Conservation (phyloP, 2,113 vertebrate species). For the Antigone vipio region DNA sequence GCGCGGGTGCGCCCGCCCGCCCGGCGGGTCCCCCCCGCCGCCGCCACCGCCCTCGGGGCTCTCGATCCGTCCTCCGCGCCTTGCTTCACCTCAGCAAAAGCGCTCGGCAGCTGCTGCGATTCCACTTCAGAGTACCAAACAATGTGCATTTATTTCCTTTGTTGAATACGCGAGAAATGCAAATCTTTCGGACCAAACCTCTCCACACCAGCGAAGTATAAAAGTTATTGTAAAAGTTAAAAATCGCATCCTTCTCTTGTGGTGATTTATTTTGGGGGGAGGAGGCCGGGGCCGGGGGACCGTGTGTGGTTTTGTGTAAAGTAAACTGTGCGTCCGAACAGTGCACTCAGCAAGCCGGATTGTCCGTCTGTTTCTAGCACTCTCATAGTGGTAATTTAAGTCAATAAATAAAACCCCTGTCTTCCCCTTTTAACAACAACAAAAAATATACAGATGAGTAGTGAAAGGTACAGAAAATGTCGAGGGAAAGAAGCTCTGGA, state of each 20-base stretch:
- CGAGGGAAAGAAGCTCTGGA: background rate
- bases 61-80: background rate
- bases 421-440: slow-evolving; percentile 53
- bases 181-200: slow-evolving; percentile 11
- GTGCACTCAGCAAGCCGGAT: background rate
- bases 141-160: slow-evolving; percentile 5
- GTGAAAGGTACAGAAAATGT: slow-evolving; percentile 51
- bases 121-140: background rate
- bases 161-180: slow-evolving; percentile 52
- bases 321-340: slow-evolving; percentile 18
- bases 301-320: background rate
- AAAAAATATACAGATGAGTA: slow-evolving; percentile 54
- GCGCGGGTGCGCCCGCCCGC: background rate
- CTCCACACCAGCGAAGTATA: slow-evolving; percentile 46
- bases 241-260: slow-evolving; percentile 17
- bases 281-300: background rate
- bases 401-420: slow-evolving; percentile 77
- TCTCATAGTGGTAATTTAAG: slow-evolving; percentile 64
- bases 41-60: background rate
- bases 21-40: background rate
- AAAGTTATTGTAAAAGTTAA: slow-evolving; percentile 65
- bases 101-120: background rate
- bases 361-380: slow-evolving; percentile 23
- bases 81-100: background rate
- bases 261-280: background rate